A percentile compares a stretch with the other conserved stretches of the same genome.
phyloP scores from a whole-genome alignment of 2,797 vertebrate genomes.

The Atherinosoma microstoma region DNA sequence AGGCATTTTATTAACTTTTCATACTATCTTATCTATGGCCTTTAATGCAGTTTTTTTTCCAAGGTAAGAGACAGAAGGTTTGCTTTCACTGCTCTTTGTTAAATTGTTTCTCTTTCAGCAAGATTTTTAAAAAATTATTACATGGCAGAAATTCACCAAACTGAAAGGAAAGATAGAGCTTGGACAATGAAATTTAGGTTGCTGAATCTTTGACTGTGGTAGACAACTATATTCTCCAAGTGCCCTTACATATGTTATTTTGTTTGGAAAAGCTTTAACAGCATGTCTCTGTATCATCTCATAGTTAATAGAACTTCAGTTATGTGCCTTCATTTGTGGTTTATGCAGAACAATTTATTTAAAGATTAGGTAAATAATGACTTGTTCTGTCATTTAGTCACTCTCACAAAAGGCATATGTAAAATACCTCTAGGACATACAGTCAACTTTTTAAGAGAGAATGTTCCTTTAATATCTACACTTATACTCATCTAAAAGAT shows the following conservation, averaged over 20 bases:
- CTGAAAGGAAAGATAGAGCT: background rate
- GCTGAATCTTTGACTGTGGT: background rate
- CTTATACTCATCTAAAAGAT: no score
- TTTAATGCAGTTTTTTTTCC: background rate
- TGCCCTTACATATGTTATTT: background rate
- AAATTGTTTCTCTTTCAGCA: background rate
- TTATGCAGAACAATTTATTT: constrained; percentile 15
- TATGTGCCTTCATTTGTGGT: constrained; percentile 6
- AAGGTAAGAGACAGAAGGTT: no score
- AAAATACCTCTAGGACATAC: constrained; percentile 4
- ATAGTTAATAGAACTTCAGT: constrained; percentile 1
- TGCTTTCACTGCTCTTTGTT: background rate
- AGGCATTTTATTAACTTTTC: background rate
- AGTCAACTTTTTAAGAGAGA: constrained; percentile 4
- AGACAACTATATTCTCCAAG: background rate
- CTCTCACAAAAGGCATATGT: constrained; percentile 27
- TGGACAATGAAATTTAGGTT: background rate
- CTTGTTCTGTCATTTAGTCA: constrained; percentile 17
- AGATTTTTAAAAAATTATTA: background rate
- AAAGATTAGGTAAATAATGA: constrained; percentile 14
- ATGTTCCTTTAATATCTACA: constrained; percentile 21
- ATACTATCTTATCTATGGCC: background rate
- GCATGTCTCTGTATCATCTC: constrained; percentile 2
- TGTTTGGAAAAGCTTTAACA: constrained; percentile 23
- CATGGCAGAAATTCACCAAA: background rate